Evolutionary conservation across 1,140 invertebrate species (phyloP), one percentile per base, ranked within the genome.

Genomic region (Cydia fagiglandana): DNA sequence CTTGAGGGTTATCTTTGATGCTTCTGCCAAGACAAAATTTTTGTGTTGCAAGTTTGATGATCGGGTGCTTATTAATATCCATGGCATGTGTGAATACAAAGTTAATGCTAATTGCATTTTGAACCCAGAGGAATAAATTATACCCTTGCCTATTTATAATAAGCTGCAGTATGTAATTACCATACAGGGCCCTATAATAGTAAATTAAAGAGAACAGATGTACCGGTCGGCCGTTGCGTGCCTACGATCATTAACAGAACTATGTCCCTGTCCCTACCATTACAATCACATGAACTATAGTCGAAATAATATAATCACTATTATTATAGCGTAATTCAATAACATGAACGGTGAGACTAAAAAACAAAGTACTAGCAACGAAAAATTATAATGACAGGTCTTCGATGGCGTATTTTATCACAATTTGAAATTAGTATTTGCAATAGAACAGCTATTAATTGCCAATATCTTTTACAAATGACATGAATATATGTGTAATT

Each of bases 381-480:
- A 30, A 64, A 64, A 28, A 24, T 30, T 24, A 28, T 28, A 64
- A 64, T 28, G 24, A 1, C 64, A 0, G 64, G 28, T 1, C 38
- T 41, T 41, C 9, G 38, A 28, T 28, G 28, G 28, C 28, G 64
- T 20, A 61, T 28, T 64, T 24, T 13, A 64, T 1, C 64, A 64
- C 28, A 12, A 64, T 28, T 30, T 2, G 5, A 41, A 30, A 2
- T 24, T 34, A 34, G 30, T 34, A 30, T 45, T 9, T 45, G 5
- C 68, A 17, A 38, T 12, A 20, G 20, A 70, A 45, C 2, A 20
- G 10, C 38, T 30, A 6, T 13, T 34, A 76, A 45, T 47, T 76
- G 75, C 70, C 45, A 45, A 68, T 38, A 30, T 66, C 41, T 80
- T 81, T 20, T 79, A 73, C 66, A 77, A 45, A 68, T 74, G 56